A percentile compares a stretch with the other conserved stretches of the same genome.
Evolutionary conservation across 2,888 invertebrate genomes (phyloP).

Genomic region (Linnaemya vulpina): DNA sequence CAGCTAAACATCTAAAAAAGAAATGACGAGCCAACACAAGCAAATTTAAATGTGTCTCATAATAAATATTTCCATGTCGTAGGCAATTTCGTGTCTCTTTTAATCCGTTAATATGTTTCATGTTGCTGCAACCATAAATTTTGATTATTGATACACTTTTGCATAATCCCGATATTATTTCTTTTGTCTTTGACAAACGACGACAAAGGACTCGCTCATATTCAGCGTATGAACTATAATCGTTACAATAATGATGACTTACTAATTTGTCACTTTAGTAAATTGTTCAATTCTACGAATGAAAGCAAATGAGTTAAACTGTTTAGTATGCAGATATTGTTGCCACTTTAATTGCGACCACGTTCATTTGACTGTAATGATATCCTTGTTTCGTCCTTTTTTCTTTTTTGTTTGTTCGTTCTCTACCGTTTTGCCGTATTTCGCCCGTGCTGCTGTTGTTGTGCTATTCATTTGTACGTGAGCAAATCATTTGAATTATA

Average conservation of each 20-base stretch:
- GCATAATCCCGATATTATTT: background rate
- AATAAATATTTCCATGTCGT: background rate
- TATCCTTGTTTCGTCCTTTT: conserved; percentile 62
- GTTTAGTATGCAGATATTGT: conserved; percentile 79
- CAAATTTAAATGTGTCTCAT: background rate
- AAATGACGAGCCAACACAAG: no score
- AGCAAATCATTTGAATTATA: conserved; percentile 41
- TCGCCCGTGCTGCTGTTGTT: conserved; percentile 69
- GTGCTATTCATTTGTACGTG: conserved; percentile 68
- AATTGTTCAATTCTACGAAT: conserved; percentile 74
- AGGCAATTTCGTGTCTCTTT: background rate
- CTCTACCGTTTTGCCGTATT: conserved; percentile 42
- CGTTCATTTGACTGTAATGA: conserved; percentile 71
- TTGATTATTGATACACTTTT: background rate
- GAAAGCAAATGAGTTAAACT: conserved; percentile 62
- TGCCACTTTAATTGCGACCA: conserved; percentile 75
- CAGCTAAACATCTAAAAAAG: no score
- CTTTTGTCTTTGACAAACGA: background rate
- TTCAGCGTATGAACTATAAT: conserved; percentile 52
- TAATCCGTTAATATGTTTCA: background rate
- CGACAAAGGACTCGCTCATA: background rate
- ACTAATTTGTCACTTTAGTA: conserved; percentile 80
- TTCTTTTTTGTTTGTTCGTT: conserved; percentile 64
- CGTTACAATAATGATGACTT: conserved; percentile 74
- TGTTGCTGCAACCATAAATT: background rate